These are phyloP conservation scores for Gnatocerus cornutus DNA, from an alignment of 2,888 invertebrate genomes.

Conservation along the genomic window DNA sequence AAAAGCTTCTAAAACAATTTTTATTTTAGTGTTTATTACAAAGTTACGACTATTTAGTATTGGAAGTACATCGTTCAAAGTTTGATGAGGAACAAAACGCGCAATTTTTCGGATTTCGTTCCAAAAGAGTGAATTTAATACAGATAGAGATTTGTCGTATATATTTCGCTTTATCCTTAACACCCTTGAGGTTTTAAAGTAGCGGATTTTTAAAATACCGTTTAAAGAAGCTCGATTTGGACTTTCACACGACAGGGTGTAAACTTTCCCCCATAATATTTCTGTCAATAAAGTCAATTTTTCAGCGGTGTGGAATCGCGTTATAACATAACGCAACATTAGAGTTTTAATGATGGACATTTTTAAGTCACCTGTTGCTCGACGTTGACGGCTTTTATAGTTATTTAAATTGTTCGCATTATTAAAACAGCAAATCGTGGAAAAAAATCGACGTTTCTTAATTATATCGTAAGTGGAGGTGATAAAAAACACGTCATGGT, in stretches of 20 bases:
- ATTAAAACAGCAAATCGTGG: conserved; percentile 9
- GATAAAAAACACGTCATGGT: conserved; percentile 41
- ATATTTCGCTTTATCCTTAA: conserved; percentile 36
- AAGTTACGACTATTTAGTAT: conserved; percentile 35
- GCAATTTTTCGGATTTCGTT: conserved; percentile 32
- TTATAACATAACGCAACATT: conserved; percentile 36
- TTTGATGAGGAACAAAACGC: conserved; percentile 14
- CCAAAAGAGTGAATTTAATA: conserved; percentile 26
- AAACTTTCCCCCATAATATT: conserved; percentile 23
- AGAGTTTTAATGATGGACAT: conserved; percentile 36
- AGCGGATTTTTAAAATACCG: conserved; percentile 34
- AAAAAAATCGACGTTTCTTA: conserved; percentile 27
- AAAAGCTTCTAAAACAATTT: conserved; percentile 29
- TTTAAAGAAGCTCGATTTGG: conserved; percentile 38
- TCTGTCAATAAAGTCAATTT: conserved; percentile 39
- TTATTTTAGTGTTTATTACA: conserved; percentile 42
- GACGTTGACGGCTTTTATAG: conserved; percentile 28
- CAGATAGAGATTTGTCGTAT: conserved; percentile 35
- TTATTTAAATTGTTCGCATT: conserved; percentile 30
- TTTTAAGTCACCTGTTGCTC: conserved; percentile 41
- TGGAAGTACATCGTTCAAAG: conserved; percentile 1
- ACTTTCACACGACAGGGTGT: conserved; percentile 30
- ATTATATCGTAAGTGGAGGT: conserved; percentile 38
- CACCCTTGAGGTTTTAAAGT: conserved; percentile 38
- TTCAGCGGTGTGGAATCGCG: conserved; percentile 18